Base-by-base conservation (phyloP, 1,140 invertebrate species). In the Drosophila trapezifrons region DNA sequence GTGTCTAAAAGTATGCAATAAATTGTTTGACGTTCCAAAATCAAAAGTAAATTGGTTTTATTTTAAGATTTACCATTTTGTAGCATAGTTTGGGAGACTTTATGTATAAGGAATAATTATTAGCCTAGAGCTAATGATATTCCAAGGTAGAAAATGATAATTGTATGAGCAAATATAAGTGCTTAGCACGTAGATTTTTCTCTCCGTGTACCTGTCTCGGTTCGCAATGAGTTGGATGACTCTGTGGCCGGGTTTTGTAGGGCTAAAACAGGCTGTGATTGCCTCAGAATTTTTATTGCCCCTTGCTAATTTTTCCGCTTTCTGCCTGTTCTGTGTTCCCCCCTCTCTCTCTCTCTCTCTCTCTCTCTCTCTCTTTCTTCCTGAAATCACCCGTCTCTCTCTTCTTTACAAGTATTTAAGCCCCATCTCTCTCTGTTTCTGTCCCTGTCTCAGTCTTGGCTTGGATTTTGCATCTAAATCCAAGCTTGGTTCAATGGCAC, bases 251-350 rank as follows among this genome's bases (percentile, higher is more conserved):
- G 20, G 25, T 46, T 37, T 38, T 56, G 25, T 46, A 71, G 67
- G 67, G 64, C 49, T 54, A 15, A 70, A 69, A 71, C 49, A 54
- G 64, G 64, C 64, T 40, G 22, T 15, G 60, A 67, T 66, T 38
- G 64, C 35, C 65, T 70, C 65, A 71, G 65, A 58, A 74, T 70
- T 77, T 77, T 77, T 77, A 77, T 77, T 63, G 64, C 75, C 74
- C 62, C 57, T 70, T 77, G 75, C 75, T 77, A 77, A 77, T 77
- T 77, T 77, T 63, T 70, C 17, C 35, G 54, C 51, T 70, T 77
- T 77, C 38, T 49, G 73, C 38, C 56, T 60, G 63, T 25, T 18
- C 32, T 32, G 49, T 56, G 13, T 38, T 40, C 51, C 40, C 32
- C 29, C 29, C 40, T 55, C 42, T 20, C 25, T 49, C 40, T 35